These are phyloP conservation scores for Calliphora vomitoria DNA, from an alignment of 2,888 invertebrate species.

Conservation along the genomic window DNA sequence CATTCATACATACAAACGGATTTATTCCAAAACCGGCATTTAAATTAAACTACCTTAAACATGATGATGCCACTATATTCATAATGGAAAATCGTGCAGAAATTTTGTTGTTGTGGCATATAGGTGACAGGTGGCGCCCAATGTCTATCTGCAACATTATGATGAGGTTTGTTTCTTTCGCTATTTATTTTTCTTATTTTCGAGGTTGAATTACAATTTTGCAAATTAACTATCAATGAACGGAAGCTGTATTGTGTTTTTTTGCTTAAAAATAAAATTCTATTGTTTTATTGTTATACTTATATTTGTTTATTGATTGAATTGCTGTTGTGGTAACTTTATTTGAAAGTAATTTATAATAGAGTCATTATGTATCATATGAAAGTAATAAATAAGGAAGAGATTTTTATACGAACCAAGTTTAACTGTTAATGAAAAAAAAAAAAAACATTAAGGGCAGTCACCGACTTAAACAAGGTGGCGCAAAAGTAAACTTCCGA, in stretches of 20 bases:
- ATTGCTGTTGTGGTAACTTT: constrained; percentile 3
- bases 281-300: constrained; percentile 44
- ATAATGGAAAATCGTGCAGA: constrained; percentile 70
- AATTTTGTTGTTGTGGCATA: constrained; percentile 54
- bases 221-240: constrained; percentile 58
- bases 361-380: constrained; percentile 14
- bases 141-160: constrained; percentile 53
- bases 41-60: neutral
- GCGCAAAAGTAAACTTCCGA: no score
- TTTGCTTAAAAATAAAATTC: neutral
- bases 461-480: no score
- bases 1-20: no score
- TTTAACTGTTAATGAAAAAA: no score
- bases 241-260: constrained; percentile 50
- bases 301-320: constrained; percentile 12
- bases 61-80: constrained; percentile 40
- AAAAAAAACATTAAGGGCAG: no score
- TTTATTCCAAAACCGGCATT: neutral
- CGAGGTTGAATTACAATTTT: constrained; percentile 34
- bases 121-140: constrained; percentile 72
- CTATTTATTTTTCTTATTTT: constrained; percentile 15
- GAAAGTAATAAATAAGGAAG: neutral
- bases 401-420: neutral
- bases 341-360: constrained; percentile 43
- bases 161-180: neutral